Percentiles rank a stretch among this genome's conserved stretches.
phyloP scores from a whole-genome alignment of 2,888 invertebrate genomes.

The Habrosyne pyritoides region DNA sequence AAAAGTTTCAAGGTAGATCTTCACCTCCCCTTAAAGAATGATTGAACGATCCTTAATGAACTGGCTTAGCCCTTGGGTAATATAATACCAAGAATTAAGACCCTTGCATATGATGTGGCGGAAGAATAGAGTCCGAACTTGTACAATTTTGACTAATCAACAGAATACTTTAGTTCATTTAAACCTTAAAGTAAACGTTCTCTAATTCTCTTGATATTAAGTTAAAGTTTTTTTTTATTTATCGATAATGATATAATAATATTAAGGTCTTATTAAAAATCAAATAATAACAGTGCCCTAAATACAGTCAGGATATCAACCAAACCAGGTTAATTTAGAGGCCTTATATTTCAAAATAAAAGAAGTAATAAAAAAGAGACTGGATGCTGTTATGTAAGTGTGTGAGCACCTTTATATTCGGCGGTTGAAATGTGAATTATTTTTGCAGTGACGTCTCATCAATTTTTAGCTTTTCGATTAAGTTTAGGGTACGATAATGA shows the following conservation, averaged over 20 bases:
- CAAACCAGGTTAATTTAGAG: too few relatives aligned
- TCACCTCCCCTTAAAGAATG: constrained; percentile 58
- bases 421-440: constrained; percentile 47
- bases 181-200: too few relatives aligned
- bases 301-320: too few relatives aligned
- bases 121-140: too few relatives aligned
- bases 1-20: constrained; percentile 25
- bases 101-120: constrained; percentile 43
- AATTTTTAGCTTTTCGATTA: constrained; percentile 63
- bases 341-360: too few relatives aligned
- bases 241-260: too few relatives aligned
- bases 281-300: too few relatives aligned
- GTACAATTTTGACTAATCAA: too few relatives aligned
- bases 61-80: constrained; percentile 66
- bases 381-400: constrained; percentile 16
- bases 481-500: constrained; percentile 54
- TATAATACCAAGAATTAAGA: constrained; percentile 55
- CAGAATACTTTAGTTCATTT: too few relatives aligned
- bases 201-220: too few relatives aligned
- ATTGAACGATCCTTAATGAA: constrained; percentile 74
- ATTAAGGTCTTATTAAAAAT: too few relatives aligned
- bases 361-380: background rate
- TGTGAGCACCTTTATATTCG: constrained; percentile 44
- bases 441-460: constrained; percentile 57
- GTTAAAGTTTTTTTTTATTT: too few relatives aligned